Percentiles rank a stretch among this genome's conserved stretches.
Evolutionary conservation across 2,113 vertebrate species (phyloP).

Genomic region (Cheilinus undulatus): DNA sequence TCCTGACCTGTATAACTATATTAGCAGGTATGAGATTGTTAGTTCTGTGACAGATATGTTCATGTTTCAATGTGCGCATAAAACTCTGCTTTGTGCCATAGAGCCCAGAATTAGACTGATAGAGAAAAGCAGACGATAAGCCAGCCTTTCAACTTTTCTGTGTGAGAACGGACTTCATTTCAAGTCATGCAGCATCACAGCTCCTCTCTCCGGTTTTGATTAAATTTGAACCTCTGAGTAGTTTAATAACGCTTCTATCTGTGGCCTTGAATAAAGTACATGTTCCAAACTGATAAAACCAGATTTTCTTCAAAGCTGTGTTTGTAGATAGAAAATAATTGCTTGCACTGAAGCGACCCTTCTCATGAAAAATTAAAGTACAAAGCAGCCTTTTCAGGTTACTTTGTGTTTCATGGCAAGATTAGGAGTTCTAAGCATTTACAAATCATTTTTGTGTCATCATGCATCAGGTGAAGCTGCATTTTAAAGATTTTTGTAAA

Average conservation of each 20-base stretch:
- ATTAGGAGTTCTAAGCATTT: constrained; percentile 35
- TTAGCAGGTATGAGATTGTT: constrained; percentile 1
- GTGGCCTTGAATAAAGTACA: constrained; percentile 32
- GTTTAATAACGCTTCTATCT: constrained; percentile 41
- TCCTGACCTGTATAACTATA: constrained; percentile 20
- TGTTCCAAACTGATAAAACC: constrained; percentile 30
- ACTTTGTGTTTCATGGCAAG: constrained; percentile 28
- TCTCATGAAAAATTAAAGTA: constrained; percentile 39
- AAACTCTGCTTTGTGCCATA: constrained; percentile 7
- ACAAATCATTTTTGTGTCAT: constrained; percentile 14
- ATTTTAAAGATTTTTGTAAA: constrained; percentile 5
- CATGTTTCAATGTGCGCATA: background rate
- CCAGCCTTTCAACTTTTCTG: constrained; percentile 26
- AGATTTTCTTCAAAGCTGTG: constrained; percentile 43
- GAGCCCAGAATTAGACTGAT: background rate
- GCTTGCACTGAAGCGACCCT: constrained; percentile 36
- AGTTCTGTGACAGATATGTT: constrained; percentile 10
- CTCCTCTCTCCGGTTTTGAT: constrained; percentile 46
- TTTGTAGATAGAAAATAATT: constrained; percentile 59
- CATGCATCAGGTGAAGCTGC: constrained; percentile 27
- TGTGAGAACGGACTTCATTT: constrained; percentile 28
- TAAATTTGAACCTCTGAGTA: constrained; percentile 47
- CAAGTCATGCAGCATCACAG: constrained; percentile 37
- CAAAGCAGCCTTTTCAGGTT: constrained; percentile 42
- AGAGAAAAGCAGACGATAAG: constrained; percentile 3